Conservation (phyloP, 2,113 vertebrate species). For the Anas platyrhynchos region DNA sequence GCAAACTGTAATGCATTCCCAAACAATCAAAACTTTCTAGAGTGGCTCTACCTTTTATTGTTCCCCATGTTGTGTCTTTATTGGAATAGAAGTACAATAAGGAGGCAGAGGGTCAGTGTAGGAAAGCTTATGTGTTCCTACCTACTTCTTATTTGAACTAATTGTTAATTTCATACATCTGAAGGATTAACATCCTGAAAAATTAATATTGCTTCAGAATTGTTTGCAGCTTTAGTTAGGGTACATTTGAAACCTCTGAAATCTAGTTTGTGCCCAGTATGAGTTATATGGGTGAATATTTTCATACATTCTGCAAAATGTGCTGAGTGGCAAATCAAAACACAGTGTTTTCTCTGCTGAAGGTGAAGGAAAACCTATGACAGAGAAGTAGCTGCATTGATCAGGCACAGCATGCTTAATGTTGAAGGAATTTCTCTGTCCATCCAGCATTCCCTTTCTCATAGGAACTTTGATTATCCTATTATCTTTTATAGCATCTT, state of each 20-base stretch:
- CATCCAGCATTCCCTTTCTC: fast-evolving
- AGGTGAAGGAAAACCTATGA: not conserved
- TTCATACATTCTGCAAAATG: not conserved
- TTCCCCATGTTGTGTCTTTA: not conserved
- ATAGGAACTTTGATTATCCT: not conserved
- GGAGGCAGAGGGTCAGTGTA: not conserved
- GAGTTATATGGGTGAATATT: not conserved
- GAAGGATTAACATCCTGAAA: not conserved
- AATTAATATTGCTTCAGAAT: not conserved
- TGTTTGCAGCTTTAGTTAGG: not conserved
- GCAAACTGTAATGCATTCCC: not conserved
- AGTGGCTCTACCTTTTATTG: not conserved
- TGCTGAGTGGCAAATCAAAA: not conserved
- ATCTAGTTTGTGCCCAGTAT: not conserved
- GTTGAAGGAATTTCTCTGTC: not conserved
- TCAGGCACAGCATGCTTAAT: not conserved
- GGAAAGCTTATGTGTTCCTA: not conserved
- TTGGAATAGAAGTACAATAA: not conserved
- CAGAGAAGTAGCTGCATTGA: not conserved
- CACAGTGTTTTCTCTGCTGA: not conserved
- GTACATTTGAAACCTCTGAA: not conserved
- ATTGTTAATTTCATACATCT: not conserved
- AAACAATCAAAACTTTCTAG: not conserved
- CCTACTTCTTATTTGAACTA: not conserved
- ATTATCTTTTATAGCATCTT: not conserved